Base-by-base conservation (phyloP, 2,113 vertebrate genomes). In the Cephalopholis sonnerati region DNA sequence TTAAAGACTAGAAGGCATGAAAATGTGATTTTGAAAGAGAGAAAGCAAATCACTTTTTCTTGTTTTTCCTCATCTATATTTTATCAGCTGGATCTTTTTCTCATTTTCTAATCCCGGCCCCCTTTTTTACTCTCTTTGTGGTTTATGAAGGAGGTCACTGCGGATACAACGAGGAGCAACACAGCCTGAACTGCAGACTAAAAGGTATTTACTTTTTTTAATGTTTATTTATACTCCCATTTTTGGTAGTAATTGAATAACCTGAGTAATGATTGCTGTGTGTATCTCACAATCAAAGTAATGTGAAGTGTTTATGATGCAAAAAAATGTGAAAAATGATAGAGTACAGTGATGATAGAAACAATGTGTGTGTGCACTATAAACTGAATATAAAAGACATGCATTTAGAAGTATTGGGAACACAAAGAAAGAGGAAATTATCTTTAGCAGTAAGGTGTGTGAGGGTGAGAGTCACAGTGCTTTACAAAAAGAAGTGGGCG, bases 101-200 rank as follows among this genome's bases (percentile, higher is more conserved):
- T 84, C 51, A 36, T 81, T 83, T 85, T 76, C 72, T 82, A 82
- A 85, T 36, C 62, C 71, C 6, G 27, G 32, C 74, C 41, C 51
- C 48, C 11, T 44, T 65, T 75, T 89, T 63, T 20, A 65, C 77
- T 89, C 75, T 86, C 41, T 90, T 24, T 84, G 70, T 91, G 89
- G 85, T 76, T 91, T 74, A 84, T 87, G 15, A 88, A 93, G 89
- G 92, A 91, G 87, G 90, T 91, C 81, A 51, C 82, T 90, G 87
- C 75, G 71, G 91, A 93, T 80, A 79, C 85, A 78, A 81, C 5
- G 48, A 77, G 78, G 87, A 89, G 44, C 88, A 70, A 74, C 77
- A 76, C 82, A 46, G 27, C 44, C 76, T 72, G 79, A 84, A 76
- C 83, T 74, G 77, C 79, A 83, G 25, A 82, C 63, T 46, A 2